phyloP scores from a whole-genome alignment of 2,797 vertebrate species.

The Lutjanus campechanus region DNA sequence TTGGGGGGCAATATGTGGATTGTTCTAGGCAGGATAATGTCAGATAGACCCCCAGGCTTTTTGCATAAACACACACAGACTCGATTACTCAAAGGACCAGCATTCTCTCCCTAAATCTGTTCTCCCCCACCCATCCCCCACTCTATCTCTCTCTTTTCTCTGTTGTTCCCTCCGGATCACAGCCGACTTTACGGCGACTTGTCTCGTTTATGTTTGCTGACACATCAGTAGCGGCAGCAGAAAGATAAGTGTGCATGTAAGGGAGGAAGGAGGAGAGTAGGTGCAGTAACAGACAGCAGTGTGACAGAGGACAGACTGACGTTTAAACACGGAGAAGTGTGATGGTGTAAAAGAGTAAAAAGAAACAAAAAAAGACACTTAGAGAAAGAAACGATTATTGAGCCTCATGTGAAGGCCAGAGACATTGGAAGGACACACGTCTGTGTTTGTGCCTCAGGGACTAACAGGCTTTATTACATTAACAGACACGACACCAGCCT shows the following conservation, averaged over 20 bases:
- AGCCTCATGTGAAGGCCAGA: constrained; percentile 49
- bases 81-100: constrained; percentile 29
- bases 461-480: constrained; percentile 79
- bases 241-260: constrained; percentile 58
- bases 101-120: constrained; percentile 32
- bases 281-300: constrained; percentile 26
- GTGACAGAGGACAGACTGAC: constrained; percentile 13
- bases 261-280: constrained; percentile 29
- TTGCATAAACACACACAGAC: constrained; percentile 55
- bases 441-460: constrained; percentile 64
- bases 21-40: constrained; percentile 65
- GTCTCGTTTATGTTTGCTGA: constrained; percentile 70
- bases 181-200: constrained; percentile 54
- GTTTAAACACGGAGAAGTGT: constrained; percentile 25
- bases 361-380: constrained; percentile 23
- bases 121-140: constrained; percentile 3
- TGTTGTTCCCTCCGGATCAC: constrained; percentile 34
- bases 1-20: constrained; percentile 44
- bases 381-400: constrained; percentile 34
- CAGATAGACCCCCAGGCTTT: constrained; percentile 53
- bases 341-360: constrained; percentile 49
- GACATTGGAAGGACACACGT: constrained; percentile 45
- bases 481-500: constrained; percentile 63
- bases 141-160: not conserved
- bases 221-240: constrained; percentile 56